Base-by-base conservation (phyloP, 2,797 vertebrate species). In the Pseudotriccus pelzelni region DNA sequence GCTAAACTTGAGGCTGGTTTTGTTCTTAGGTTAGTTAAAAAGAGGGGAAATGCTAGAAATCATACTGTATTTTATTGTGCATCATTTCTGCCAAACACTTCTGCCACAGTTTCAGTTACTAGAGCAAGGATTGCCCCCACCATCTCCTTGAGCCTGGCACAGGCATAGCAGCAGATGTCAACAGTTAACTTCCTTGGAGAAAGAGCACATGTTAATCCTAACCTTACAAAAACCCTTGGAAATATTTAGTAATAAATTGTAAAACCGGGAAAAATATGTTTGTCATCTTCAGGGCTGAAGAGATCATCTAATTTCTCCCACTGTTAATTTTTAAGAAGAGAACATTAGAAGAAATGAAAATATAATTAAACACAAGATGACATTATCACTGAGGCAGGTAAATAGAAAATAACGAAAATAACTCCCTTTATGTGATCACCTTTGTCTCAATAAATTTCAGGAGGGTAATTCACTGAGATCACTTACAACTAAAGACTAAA, bases 401-500 rank as follows among this genome's bases (percentile, higher is more conserved):
- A 91, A 87, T 15, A 74, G 28, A 93, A 83, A 85, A 63, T 37
- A 87, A 78, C 8, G 84, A 72, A 83, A 94, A 69, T 52, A 78
- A 27, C 9, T 1, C 1, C 12, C 10, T 84, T 78, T 67, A 32
- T 36, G 10, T 66, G 37, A 76, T 84, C 62, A 66, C 13, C n/a
- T 93, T 66, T 77, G 14, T 81, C 25, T 88, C 46, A 74, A 28
- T 55, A 64, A 62, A 59, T 91, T 91, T 53, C 39, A 47, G 19
- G 37, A 82, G 44, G 6, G 5, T 55, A 64, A 16, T 83, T 95
- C 60, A 74, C 10, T 37, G 37, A 89, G 43, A 75, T 84, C 46
- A 62, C 21, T 55, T 85, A 47, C 24, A 88, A n/a, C 46, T 58
- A 58, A 92, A 85, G 49, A 68, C 11, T 78, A 41, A 87, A 80